These are phyloP conservation scores for Ylistrum balloti DNA, from an alignment of 1,140 invertebrate genomes.

Conservation along the genomic window DNA sequence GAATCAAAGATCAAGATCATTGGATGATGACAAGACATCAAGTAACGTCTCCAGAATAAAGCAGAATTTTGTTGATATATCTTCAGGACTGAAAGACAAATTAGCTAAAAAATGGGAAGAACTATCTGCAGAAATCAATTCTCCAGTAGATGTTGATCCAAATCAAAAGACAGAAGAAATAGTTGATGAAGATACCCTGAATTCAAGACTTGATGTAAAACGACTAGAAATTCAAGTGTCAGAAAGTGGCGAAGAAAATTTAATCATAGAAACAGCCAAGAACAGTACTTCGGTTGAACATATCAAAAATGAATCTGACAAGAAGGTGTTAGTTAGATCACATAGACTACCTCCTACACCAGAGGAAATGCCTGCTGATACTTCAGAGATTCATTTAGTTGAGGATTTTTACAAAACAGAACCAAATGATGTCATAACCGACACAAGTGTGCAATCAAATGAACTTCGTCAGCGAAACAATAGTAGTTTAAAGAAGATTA, in stretches of 20 bases:
- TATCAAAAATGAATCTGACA: slow-evolving; percentile 47
- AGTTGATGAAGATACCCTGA: not conserved
- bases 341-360: not conserved
- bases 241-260: slow-evolving; percentile 43
- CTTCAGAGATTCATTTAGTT: slow-evolving; percentile 59
- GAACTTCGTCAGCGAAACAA: slow-evolving; percentile 58
- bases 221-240: not conserved
- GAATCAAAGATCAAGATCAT: slow-evolving; percentile 42
- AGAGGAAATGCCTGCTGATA: slow-evolving; percentile 45
- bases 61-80: slow-evolving; percentile 67
- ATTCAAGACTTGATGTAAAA: not conserved
- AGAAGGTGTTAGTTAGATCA: not conserved
- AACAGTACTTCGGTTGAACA: slow-evolving; percentile 15
- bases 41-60: slow-evolving; percentile 61
- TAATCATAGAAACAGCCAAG: slow-evolving; percentile 53
- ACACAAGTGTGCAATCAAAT: slow-evolving; percentile 43
- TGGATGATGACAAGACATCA: slow-evolving; percentile 61
- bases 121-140: slow-evolving; percentile 68
- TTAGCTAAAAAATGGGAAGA: slow-evolving; percentile 74
- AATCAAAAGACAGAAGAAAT: not conserved
- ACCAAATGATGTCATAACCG: slow-evolving; percentile 68
- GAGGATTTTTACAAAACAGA: slow-evolving; percentile 63
- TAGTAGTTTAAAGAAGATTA: not conserved
- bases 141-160: not conserved
- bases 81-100: slow-evolving; percentile 64